Conservation (phyloP, 2,888 invertebrate genomes). For the Platycheirus rosarum region DNA sequence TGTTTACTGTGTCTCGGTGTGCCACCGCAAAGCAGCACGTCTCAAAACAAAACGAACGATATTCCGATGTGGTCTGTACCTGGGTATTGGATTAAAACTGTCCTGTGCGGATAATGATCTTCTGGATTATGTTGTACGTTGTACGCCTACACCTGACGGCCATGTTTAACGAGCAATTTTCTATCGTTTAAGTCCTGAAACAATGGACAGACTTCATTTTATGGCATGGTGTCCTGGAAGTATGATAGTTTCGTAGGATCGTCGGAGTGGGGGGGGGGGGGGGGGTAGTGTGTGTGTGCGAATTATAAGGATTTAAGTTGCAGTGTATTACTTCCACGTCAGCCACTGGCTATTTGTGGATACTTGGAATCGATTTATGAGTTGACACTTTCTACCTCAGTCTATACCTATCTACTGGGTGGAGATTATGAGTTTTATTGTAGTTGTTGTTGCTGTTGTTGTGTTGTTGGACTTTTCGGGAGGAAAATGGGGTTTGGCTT, state of each 20-base stretch:
- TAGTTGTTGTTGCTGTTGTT: not conserved
- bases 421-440: slow-evolving; percentile 19
- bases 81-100: slow-evolving; percentile 34
- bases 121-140: slow-evolving; percentile 35
- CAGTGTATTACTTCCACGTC: slow-evolving; percentile 44
- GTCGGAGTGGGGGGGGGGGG: not conserved
- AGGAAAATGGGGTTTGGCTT: slow-evolving; percentile 5
- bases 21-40: slow-evolving; percentile 32
- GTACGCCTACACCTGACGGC: slow-evolving; percentile 36
- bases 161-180: slow-evolving; percentile 42
- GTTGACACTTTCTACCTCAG: slow-evolving; percentile 29
- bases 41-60: not conserved
- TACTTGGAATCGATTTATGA: slow-evolving; percentile 55
- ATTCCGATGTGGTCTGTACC: not conserved
- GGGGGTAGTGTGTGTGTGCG: slow-evolving; percentile 36
- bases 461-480: not conserved
- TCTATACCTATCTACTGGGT: not conserved
- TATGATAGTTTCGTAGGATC: not conserved
- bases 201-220: slow-evolving; percentile 31
- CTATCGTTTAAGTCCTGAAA: slow-evolving; percentile 36
- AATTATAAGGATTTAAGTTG: slow-evolving; percentile 41
- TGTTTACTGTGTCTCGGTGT: slow-evolving; percentile 50
- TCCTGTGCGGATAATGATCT: slow-evolving; percentile 38
- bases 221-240: not conserved
- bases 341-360: slow-evolving; percentile 57